Conservation (phyloP, 1,140 invertebrate genomes). For the Meloidogyne exigua region DNA sequence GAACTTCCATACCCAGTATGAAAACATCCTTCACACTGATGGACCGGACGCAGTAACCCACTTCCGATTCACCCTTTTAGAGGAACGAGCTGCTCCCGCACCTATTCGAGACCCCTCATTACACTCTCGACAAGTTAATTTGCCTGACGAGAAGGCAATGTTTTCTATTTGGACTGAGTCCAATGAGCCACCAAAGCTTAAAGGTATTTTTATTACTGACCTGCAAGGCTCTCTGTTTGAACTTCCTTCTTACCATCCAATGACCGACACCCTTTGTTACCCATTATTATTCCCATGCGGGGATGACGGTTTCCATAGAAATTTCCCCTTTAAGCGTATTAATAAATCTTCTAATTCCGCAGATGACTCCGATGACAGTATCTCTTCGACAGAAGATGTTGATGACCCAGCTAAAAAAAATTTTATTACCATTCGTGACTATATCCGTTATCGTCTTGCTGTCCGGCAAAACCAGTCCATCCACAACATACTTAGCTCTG, state of each 20-base stretch:
- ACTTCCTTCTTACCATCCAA: not conserved
- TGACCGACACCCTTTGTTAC: constrained; percentile 4
- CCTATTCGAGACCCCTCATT: not conserved
- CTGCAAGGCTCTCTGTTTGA: not conserved
- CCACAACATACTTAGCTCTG: not conserved
- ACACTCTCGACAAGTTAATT: not conserved
- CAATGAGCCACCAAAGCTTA: not conserved
- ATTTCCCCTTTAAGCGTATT: not conserved
- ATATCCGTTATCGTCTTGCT: constrained; percentile 8
- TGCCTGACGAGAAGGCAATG: not conserved
- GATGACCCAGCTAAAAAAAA: not conserved
- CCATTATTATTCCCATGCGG: not conserved
- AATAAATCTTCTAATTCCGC: not conserved
- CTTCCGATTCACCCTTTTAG: constrained; percentile 1
- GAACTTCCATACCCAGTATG: constrained; percentile 7
- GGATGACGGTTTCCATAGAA: constrained; percentile 5
- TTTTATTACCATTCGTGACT: not conserved
- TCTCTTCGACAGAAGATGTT: no score
- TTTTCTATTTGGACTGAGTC: constrained; percentile 12
- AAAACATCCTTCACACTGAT: not conserved
- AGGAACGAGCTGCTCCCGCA: not conserved
- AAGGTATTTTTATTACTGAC: constrained; percentile 7
- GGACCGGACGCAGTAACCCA: not conserved
- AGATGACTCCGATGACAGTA: no score
- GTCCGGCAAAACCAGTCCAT: not conserved